Base-by-base conservation (phyloP, 2,888 invertebrate genomes). In the Diplazon laetatorius region DNA sequence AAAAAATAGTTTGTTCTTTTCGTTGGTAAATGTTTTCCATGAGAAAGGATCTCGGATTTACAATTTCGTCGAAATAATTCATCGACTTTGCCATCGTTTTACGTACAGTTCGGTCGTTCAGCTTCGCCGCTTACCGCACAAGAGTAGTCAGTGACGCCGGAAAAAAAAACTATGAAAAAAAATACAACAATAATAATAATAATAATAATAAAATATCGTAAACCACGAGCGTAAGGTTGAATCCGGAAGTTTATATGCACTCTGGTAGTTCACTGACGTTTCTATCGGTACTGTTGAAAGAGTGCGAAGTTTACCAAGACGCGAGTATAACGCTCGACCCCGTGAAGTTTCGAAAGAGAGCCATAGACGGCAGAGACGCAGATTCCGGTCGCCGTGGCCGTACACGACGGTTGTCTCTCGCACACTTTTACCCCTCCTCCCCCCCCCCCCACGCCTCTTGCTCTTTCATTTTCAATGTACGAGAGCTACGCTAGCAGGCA, bases 251-350 rank as follows among this genome's bases (percentile, higher is more conserved):
- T 66, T 35, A 55, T 52, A 52, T 52, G 65, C 52, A 52, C 65
- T 66, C 65, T 52, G 14, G 30, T 35, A 35, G 35, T 1, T 12
- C 14, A 37, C 57, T 20, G 39, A 12, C 20, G 59, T 39, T n/a
- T 20, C 55, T 44, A n/a, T 52, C 62, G 10, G 55, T 14, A n/a
- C n/a, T n/a, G n/a, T n/a, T n/a, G n/a, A 16, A 55, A 55, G 44
- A 68, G 55, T 55, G 55, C 68, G 42, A 68, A 77, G 74, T 80
- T 80, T 70, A 80, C 66, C 48, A 77, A 80, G 71, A 77, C 44
- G 35, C 55, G 44, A 14, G 55, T 57, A 60, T 59, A 52, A 46
- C 74, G 69, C 73, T 80, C 74, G 63, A 72, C 63, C 68, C 60
- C 68, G 66, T 57, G 73, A 52, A 62, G 48, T 59, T 59, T 60